Evolutionary conservation across 2,797 vertebrate species (phyloP).

Genomic region (Pangasius mekongensis): DNA sequence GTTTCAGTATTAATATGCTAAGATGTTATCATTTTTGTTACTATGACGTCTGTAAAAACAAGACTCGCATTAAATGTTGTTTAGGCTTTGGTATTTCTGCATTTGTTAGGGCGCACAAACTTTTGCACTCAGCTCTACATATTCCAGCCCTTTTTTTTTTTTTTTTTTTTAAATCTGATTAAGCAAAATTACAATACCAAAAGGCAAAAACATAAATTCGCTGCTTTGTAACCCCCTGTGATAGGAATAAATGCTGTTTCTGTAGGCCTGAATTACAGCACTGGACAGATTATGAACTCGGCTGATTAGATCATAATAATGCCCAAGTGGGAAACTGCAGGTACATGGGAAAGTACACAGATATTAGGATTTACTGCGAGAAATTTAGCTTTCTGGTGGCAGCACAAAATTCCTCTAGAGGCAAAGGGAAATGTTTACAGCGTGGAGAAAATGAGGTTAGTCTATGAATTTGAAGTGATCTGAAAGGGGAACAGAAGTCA

Average conservation of each 20-base stretch:
- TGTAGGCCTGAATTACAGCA: neutral
- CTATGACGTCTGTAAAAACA: neutral
- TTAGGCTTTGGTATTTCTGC: neutral
- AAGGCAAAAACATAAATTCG: neutral
- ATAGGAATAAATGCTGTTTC: neutral
- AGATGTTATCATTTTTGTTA: neutral
- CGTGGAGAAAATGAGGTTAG: slow-evolving; percentile 32
- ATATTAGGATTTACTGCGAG: neutral
- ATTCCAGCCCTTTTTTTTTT: neutral
- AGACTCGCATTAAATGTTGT: neutral
- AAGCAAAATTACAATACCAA: slow-evolving; percentile 8
- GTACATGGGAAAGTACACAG: slow-evolving; percentile 10
- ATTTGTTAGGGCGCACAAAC: neutral
- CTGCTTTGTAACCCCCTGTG: neutral
- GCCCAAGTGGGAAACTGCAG: neutral
- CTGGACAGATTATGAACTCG: slow-evolving; percentile 19
- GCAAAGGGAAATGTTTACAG: slow-evolving; percentile 8
- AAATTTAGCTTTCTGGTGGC: slow-evolving; percentile 1
- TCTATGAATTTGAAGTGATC: slow-evolving; percentile 19
- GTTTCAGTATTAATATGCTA: neutral
- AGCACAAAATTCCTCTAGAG: slow-evolving; percentile 4
- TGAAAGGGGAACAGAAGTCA: neutral
- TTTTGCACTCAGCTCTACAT: neutral
- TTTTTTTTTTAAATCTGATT: neutral
- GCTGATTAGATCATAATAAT: slow-evolving; percentile 28